These are phyloP conservation scores for Andrena cerasifolii DNA, from an alignment of 1,140 invertebrate genomes.

Conservation along the genomic window DNA sequence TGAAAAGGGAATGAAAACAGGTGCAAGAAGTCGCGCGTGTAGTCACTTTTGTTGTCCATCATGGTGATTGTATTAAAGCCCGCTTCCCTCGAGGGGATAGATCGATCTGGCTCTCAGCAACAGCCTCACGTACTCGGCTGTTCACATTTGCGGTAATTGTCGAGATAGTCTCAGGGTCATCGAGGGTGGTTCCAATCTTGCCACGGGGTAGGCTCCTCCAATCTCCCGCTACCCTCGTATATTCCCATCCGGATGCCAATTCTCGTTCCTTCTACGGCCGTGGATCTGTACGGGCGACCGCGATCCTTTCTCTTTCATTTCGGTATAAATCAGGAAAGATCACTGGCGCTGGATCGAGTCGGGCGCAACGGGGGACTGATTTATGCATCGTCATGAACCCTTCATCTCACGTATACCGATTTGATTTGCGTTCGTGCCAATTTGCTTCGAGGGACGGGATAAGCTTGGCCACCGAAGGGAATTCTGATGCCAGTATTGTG, in stretches of 20 bases:
- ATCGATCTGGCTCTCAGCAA: slow-evolving; percentile 6
- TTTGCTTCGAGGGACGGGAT: slow-evolving; percentile 37
- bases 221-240: slow-evolving; percentile 3
- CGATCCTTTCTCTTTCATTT: not conserved
- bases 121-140: slow-evolving; percentile 21
- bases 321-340: not conserved
- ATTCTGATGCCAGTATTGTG: slow-evolving; percentile 41
- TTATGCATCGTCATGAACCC: slow-evolving; percentile 17
- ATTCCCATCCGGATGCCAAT: not conserved
- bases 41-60: slow-evolving; percentile 5
- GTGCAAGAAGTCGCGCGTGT: not conserved
- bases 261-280: not conserved
- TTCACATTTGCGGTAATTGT: slow-evolving; percentile 46
- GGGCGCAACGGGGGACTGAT: not conserved
- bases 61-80: slow-evolving; percentile 5
- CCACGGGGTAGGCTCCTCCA: not conserved
- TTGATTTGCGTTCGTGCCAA: slow-evolving; percentile 44
- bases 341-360: not conserved
- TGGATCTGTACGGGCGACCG: not conserved
- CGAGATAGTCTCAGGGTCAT: slow-evolving; percentile 34
- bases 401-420: slow-evolving; percentile 5
- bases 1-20: not conserved
- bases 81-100: slow-evolving; percentile 5
- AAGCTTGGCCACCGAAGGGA: slow-evolving; percentile 35
- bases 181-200: slow-evolving; percentile 10